Evolutionary conservation across 2,113 vertebrate species (phyloP), one percentile per base, ranked within the genome.

Genomic region (Thryonomys swinderianus): DNA sequence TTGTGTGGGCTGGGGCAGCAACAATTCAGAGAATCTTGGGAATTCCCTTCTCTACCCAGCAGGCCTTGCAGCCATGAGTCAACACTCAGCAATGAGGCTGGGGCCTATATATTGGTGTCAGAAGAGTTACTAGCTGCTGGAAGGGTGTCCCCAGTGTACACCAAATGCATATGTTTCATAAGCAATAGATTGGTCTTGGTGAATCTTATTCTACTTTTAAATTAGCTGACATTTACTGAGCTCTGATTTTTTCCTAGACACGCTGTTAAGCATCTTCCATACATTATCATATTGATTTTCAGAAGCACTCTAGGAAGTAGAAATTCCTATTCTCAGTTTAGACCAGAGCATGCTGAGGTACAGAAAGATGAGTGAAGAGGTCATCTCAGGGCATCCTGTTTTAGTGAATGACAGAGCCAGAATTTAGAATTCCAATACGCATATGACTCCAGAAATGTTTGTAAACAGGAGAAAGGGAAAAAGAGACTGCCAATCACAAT

Each of bases 1-100:
- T 92, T 81, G 40, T 80, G 57, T 92, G 64, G n/a, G 27, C 18
- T 96, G 88, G 30, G 95, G 92, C 5, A 32, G 40, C 51, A 97
- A 45, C 18, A 84, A 79, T 95, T 94, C 34, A 73, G 92, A 96
- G 96, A 85, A 97, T 96, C 37, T 73, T n/a, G 80, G 53, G 95
- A 84, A 87, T 62, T 69, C 48, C 78, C 7, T 91, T 95, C 84
- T 79, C 25, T 48, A 51, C 34, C 57, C 40, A 92, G 16, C 11
- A 8, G n/a, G 37, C 85, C 30, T 10, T 79, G 83, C 5, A 57
- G 61, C 53, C 30, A 1, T 12, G 42, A 0, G 0, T 42, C 55
- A 23, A 17, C 14, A 27, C 69, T 85, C 40, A 96, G 59, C 84
- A 94, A 69, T 53, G 53, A 91, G 74, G 53, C 23, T 73, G 37